These are phyloP conservation scores for Sylvia atricapilla DNA, from an alignment of 2,113 vertebrate genomes.

Conservation along the genomic window DNA sequence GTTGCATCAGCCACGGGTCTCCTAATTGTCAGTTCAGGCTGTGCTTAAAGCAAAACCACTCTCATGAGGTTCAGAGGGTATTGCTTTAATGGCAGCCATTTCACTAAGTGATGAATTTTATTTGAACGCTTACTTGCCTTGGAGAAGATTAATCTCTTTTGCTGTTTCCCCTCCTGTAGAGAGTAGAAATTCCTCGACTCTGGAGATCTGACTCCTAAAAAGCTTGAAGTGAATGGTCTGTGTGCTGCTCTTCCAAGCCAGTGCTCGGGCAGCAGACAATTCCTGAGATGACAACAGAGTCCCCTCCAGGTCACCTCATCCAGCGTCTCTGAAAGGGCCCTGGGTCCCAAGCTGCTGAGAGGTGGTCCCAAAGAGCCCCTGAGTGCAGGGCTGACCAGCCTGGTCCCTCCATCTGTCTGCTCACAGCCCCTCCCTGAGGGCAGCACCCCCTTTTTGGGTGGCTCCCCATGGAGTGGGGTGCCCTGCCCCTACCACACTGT, in stretches of 20 bases:
- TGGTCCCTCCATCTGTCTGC: rapidly evolving
- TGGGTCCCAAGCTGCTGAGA: rapidly evolving
- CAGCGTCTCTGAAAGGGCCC: rapidly evolving
- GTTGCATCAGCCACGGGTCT: not conserved
- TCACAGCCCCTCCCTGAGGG: not conserved
- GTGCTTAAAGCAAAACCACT: not conserved
- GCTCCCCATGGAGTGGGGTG: not conserved
- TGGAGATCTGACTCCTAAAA: not conserved
- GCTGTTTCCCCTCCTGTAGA: not conserved
- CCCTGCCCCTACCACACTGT: not conserved
- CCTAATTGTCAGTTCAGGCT: not conserved
- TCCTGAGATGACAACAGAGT: not conserved
- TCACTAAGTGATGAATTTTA: not conserved
- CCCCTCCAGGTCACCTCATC: not conserved
- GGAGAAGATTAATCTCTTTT: not conserved
- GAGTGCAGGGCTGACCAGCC: not conserved
- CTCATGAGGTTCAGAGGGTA: not conserved
- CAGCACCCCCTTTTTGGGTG: not conserved
- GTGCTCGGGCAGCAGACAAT: not conserved
- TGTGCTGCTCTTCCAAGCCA: not conserved
- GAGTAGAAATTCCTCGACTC: not conserved
- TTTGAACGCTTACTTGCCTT: not conserved
- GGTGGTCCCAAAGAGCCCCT: rapidly evolving
- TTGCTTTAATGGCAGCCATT: not conserved
- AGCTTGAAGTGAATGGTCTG: not conserved